Evolutionary conservation across 2,888 invertebrate species (phyloP), one percentile per base, ranked within the genome.

Genomic region (Maniola hyperantus): DNA sequence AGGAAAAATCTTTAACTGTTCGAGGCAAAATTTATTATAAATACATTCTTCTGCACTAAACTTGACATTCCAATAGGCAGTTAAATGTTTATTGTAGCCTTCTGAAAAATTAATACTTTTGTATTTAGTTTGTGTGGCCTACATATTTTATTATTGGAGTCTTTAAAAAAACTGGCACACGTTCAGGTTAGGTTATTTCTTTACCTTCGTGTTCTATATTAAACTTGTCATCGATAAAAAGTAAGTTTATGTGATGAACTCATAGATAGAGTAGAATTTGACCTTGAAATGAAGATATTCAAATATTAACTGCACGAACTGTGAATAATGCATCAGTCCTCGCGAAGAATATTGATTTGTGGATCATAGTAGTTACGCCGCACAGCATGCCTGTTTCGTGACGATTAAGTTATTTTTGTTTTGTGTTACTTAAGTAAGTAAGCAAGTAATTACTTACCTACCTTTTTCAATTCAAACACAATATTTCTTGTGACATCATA

Each of bases 281-380:
- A 36, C 60, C 60, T 60, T 60, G 60, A 39, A 50, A 60, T 50
- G 59, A 46, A 48, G 44, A 48, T 65, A 71, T 68, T 63, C 63
- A 60, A 68, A 68, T 42, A 66, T 50, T 50, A 66, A 64, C 54
- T 50, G 15, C 61, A 44, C 34, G 36, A 55, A 54, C 51, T 39
- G 48, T 71, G 68, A 71, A 68, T 71, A 64, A 68, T 68, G 66
- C 64, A 71, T 66, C 50, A 48, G 51, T 54, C 58, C 36, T 18
- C 20, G 64, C 51, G 15, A 65, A 66, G 62, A 65, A 71, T 65
- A 65, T 59, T 58, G 64, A 65, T 68, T 55, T 36, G 54, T 44
- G 15, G 33, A 15, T 63, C 34, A 63, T 55, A 36, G 54, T 46
- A 26, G 26, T 26, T 26, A 46, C 46, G 34, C 63, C 33, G 63